Base-by-base conservation (phyloP, 2,113 vertebrate genomes). In the Tonatia bakeri region DNA sequence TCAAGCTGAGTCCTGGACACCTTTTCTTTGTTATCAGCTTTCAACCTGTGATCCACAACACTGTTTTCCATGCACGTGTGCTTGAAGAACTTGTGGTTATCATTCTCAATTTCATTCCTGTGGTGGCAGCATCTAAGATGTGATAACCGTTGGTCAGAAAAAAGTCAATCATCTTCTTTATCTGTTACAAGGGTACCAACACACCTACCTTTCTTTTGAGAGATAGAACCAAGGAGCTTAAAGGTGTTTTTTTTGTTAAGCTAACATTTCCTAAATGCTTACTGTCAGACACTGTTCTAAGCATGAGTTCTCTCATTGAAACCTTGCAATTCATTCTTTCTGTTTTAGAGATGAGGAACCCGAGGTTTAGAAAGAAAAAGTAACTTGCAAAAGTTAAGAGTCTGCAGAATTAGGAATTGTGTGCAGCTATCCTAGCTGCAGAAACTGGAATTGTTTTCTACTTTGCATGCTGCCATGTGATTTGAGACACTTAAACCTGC, bases 1-100 rank as follows among this genome's bases (percentile, higher is more conserved):
- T 90, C 0, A 43, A 81, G 59, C 94, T 67, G 94, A 88, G 95
- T 90, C 96, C 90, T 91, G 95, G 96, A 91, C 87, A 65, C 38
- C 93, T 86, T 91, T 94, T 95, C 95, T 95, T 97, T 90, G 56
- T 97, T 95, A 87, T 91, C 84, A 93, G 82, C 94, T 89, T 94
- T 94, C 94, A 83, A 59, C 33, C 54, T 36, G 52, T 56, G 82
- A 85, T 8, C 45, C 72, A 33, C 80, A 1, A 2, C 33, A 5
- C 9, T 19, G n/a, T 86, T 65, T 84, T 43, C 20, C 22, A n/a
- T 1, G 17, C 19, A 38, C 47, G 36, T 33, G 17, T 54, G 67
- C 56, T 84, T 43, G 10, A 76, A 85, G 54, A 85, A 73, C 59
- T 76, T 92, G 87, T n/a, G 43, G 56, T 94, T 94, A 92, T 93